Evolutionary conservation across 2,888 invertebrate genomes (phyloP).

Genomic region (Liposcelis brunnea): DNA sequence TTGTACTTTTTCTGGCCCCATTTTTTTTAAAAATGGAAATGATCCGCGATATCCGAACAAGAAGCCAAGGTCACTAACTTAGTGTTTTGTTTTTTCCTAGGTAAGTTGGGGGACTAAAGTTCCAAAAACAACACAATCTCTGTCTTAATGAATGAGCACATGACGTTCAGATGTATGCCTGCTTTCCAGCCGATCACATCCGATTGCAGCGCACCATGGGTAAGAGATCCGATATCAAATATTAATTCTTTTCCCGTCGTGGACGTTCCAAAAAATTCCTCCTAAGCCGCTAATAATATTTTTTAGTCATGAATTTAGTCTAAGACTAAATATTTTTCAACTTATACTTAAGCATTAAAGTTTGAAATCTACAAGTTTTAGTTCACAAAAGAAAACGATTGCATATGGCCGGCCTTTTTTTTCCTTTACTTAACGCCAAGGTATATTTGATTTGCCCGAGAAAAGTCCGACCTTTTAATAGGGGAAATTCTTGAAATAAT

Average conservation of each 20-base stretch:
- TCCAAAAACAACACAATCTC: not conserved
- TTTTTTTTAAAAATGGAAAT: too few relatives aligned
- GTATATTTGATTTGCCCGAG: too few relatives aligned
- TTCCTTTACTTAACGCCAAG: too few relatives aligned
- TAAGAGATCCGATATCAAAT: constrained; percentile 28
- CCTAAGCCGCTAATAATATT: not conserved
- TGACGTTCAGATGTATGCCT: constrained; percentile 52
- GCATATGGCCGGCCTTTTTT: too few relatives aligned
- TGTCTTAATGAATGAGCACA: constrained; percentile 19
- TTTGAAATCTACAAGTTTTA: too few relatives aligned
- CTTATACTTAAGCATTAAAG: not conserved
- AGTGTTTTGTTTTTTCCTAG: constrained; percentile 6
- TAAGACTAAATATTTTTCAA: not conserved
- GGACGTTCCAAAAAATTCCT: not conserved
- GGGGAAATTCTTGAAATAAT: too few relatives aligned
- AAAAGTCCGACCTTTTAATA: too few relatives aligned
- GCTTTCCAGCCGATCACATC: constrained; percentile 42
- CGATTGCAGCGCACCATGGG: constrained; percentile 48
- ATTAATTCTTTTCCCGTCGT: not conserved
- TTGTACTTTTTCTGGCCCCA: too few relatives aligned
- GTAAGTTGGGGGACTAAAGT: constrained; percentile 7
- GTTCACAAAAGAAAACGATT: too few relatives aligned
- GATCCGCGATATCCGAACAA: too few relatives aligned
- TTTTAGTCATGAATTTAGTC: not conserved
- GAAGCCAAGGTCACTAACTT: constrained; percentile 4